Conservation (phyloP, 2,888 invertebrate genomes). For the Tiphia femorata region DNA sequence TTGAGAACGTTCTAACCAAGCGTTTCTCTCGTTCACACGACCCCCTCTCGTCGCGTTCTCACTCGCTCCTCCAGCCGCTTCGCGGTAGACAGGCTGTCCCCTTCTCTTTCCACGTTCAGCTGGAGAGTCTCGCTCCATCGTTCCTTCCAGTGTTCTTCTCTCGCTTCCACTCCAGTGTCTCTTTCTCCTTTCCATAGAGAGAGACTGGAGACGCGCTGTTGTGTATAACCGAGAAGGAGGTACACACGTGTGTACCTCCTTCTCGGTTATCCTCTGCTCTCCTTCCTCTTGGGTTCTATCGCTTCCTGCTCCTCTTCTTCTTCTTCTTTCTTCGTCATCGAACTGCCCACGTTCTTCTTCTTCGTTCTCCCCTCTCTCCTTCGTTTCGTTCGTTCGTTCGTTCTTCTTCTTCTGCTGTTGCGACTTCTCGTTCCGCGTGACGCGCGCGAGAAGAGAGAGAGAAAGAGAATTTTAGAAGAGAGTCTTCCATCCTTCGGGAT, state of each 20-base stretch:
- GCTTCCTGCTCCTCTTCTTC: no score
- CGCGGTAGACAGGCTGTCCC: constrained; percentile 8
- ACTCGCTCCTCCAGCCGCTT: constrained; percentile 1
- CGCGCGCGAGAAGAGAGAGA: no score
- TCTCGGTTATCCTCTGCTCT: neutral
- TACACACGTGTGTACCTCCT: neutral
- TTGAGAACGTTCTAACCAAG: no score
- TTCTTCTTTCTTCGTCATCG: no score
- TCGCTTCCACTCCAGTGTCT: constrained; percentile 9
- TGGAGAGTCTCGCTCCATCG: neutral
- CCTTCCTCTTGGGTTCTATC: no score
- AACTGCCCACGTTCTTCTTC: no score
- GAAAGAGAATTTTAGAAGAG: neutral
- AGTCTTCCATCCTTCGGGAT: no score
- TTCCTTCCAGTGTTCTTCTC: constrained; percentile 8
- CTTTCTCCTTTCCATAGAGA: no score
- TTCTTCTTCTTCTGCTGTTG: neutral
- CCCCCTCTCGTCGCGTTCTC: constrained; percentile 2
- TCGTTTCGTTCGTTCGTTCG: neutral
- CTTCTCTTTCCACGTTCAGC: neutral
- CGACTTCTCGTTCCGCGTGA: neutral
- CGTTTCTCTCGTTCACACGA: no score
- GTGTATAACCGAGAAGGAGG: neutral
- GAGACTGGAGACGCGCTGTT: no score
- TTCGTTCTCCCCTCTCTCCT: constrained; percentile 1